Conservation (phyloP, 2,113 vertebrate species). For the Notiomystis cincta region DNA sequence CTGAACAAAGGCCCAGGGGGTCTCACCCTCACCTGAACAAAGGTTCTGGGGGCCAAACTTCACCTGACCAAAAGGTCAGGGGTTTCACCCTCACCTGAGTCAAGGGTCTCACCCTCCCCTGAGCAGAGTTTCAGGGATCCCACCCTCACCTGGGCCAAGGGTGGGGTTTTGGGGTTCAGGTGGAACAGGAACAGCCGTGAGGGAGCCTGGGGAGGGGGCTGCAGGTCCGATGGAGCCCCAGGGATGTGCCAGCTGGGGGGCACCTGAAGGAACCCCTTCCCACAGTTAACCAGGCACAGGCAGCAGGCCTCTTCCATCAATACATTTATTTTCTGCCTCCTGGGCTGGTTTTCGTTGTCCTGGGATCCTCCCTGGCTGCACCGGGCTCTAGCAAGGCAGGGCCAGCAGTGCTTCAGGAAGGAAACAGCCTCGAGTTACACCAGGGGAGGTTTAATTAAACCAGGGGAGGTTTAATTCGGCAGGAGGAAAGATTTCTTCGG, state of each 20-base stretch:
- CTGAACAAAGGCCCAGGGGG: accelerated
- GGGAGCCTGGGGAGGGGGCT: accelerated
- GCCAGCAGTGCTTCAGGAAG: neutral
- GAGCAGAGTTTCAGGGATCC: accelerated
- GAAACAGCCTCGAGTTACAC: neutral
- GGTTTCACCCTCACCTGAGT: neutral
- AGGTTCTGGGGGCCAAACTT: neutral
- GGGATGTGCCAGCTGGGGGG: accelerated
- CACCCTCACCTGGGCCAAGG: neutral
- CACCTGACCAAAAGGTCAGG: neutral
- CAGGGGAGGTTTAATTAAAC: neutral
- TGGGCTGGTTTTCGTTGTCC: neutral
- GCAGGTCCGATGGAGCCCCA: accelerated
- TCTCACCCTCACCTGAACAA: accelerated
- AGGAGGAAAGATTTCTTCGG: neutral
- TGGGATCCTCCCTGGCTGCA: neutral
- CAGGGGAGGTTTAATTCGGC: neutral
- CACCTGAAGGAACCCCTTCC: neutral
- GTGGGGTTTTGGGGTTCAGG: neutral
- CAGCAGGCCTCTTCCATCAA: neutral
- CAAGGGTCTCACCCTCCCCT: accelerated
- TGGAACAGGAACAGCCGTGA: accelerated
- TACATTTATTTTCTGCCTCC: neutral
- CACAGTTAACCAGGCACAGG: neutral
- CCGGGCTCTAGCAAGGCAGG: accelerated